These are phyloP conservation scores for Aplidium turbinatum DNA, from an alignment of 23 tunicate genomes.

Conservation along the genomic window DNA sequence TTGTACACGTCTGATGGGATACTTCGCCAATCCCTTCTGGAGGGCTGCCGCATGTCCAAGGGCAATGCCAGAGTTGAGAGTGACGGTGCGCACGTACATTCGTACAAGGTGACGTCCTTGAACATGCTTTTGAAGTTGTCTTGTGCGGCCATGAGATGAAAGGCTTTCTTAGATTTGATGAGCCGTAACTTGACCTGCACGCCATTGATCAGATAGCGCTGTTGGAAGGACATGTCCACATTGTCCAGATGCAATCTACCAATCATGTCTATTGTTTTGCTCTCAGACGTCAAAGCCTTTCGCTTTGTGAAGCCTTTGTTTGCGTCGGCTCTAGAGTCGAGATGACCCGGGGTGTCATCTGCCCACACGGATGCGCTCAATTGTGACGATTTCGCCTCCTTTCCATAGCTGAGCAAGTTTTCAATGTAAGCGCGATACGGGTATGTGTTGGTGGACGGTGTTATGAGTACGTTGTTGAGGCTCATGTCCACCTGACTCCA, in stretches of 20 bases:
- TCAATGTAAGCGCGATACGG: slow-evolving; percentile 36
- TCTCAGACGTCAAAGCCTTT: slow-evolving; percentile 24
- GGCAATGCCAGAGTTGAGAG: slow-evolving; percentile 4
- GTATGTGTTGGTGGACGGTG: slow-evolving; percentile 11
- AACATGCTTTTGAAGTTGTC: neutral
- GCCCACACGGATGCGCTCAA: slow-evolving; percentile 4
- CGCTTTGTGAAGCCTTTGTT: slow-evolving; percentile 8
- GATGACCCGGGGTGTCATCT: slow-evolving; percentile 9
- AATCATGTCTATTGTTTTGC: slow-evolving; percentile 5
- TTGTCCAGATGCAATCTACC: slow-evolving; percentile 40
- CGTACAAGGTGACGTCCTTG: slow-evolving; percentile 1
- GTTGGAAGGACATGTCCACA: slow-evolving; percentile 34
- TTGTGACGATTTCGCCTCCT: slow-evolving; percentile 13
- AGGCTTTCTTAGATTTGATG: neutral
- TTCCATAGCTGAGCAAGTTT: slow-evolving; percentile 32
- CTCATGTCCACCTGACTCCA: slow-evolving; percentile 15
- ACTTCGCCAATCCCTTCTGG: neutral
- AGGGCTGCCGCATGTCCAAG: slow-evolving; percentile 35
- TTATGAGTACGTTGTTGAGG: slow-evolving; percentile 7
- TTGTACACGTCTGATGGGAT: slow-evolving; percentile 1
- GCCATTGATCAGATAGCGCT: slow-evolving; percentile 34
- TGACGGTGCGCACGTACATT: slow-evolving; percentile 22
- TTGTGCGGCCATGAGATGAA: neutral
- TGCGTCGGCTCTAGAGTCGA: neutral
- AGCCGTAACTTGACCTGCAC: slow-evolving; percentile 10